phyloP scores from a whole-genome alignment of 2,113 vertebrate species.

The Limanda limanda region DNA sequence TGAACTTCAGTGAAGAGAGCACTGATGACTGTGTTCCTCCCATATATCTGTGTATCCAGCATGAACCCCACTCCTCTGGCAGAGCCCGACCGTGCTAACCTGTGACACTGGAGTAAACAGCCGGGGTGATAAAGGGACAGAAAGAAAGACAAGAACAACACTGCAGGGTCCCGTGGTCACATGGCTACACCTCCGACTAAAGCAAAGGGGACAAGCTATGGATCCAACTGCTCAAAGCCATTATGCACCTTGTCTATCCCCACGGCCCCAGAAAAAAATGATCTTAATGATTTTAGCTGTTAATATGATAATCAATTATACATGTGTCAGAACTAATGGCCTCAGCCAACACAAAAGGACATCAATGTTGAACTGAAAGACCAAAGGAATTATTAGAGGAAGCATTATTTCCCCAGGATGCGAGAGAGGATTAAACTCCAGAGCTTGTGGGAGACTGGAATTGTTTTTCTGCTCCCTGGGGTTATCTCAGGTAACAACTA shows the following conservation, averaged over 20 bases:
- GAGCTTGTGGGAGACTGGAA: conserved; percentile 67
- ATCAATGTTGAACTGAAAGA: conserved; percentile 67
- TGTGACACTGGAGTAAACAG: background rate
- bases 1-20: conserved; percentile 36
- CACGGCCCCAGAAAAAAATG: conserved; percentile 55
- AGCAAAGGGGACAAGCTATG: conserved; percentile 59
- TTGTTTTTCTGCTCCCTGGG: conserved; percentile 74
- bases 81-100: background rate
- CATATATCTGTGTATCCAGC: background rate
- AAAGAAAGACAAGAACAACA: conserved; percentile 7
- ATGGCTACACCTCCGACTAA: conserved; percentile 23
- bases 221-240: conserved; percentile 58
- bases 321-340: conserved; percentile 76
- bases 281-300: conserved; percentile 68
- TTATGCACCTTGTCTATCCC: conserved; percentile 63
- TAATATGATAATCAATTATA: conserved; percentile 80
- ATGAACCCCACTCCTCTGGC: background rate
- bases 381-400: conserved; percentile 73
- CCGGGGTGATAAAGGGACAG: background rate
- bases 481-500: conserved; percentile 78
- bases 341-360: conserved; percentile 66
- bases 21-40: conserved; percentile 8
- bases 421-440: conserved; percentile 68
- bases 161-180: conserved; percentile 10
- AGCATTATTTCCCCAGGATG: conserved; percentile 73